These are phyloP conservation scores for Entelurus aequoreus DNA, from an alignment of 2,113 vertebrate genomes.

Conservation along the genomic window DNA sequence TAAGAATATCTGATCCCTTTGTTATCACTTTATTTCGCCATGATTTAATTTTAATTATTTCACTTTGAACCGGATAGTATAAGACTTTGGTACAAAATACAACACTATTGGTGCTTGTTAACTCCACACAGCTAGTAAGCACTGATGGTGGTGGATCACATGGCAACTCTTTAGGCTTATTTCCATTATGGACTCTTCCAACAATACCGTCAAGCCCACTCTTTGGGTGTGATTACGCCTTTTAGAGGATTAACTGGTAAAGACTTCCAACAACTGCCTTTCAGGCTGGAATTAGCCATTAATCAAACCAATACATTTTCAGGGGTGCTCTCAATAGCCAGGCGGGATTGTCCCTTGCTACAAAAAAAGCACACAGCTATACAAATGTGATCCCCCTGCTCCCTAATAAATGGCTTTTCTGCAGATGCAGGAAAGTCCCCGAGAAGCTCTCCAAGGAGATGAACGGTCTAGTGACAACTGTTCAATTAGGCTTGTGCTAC, in stretches of 20 bases:
- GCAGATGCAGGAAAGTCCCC: conserved; percentile 58
- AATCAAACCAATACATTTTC: conserved; percentile 64
- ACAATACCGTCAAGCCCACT: conserved; percentile 52
- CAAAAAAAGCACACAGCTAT: conserved; percentile 54
- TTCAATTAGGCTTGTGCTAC: conserved; percentile 72
- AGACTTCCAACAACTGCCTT: conserved; percentile 72
- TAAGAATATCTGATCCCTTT: too few relatives aligned
- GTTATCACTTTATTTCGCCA: too few relatives aligned
- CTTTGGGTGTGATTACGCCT: conserved; percentile 58
- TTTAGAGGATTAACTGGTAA: conserved; percentile 72
- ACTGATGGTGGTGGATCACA: conserved; percentile 33
- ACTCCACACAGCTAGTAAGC: conserved; percentile 7
- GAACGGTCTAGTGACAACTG: conserved; percentile 48
- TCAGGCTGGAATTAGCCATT: conserved; percentile 67
- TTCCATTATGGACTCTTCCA: conserved; percentile 32
- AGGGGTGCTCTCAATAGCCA: conserved; percentile 33
- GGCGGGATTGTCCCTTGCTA: conserved; percentile 52
- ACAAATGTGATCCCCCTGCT: conserved; percentile 55
- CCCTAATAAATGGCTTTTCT: conserved; percentile 68
- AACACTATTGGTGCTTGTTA: neutral
- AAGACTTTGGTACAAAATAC: neutral
- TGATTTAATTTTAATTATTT: too few relatives aligned
- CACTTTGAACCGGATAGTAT: too few relatives aligned
- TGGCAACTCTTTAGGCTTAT: conserved; percentile 43
- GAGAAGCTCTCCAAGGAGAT: conserved; percentile 64